Evolutionary conservation across 2,113 vertebrate genomes (phyloP).

Genomic region (Micronycteris hirsuta): DNA sequence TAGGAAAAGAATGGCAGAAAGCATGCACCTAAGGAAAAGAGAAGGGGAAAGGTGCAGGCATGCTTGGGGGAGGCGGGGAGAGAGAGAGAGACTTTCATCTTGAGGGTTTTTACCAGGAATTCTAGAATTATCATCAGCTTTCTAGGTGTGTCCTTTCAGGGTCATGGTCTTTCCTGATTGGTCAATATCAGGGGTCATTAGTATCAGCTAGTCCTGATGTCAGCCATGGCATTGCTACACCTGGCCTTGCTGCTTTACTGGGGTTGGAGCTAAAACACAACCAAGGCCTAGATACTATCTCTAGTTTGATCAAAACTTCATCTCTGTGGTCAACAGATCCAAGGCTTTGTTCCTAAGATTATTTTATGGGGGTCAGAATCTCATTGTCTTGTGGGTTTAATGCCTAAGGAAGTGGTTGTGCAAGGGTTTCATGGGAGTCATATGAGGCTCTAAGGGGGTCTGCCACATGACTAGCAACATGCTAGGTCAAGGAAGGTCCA

Average conservation of each 20-base stretch:
- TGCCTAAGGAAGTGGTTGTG: not conserved
- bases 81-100: not conserved
- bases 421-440: not conserved
- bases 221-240: not conserved
- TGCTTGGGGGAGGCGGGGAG: not conserved
- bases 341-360: not conserved
- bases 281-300: no score
- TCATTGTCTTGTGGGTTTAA: not conserved
- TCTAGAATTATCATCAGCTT: not conserved
- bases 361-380: not conserved
- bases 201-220: not conserved
- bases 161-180: no score
- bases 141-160: not conserved
- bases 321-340: not conserved
- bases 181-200: not conserved
- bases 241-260: not conserved
- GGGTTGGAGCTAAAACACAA: no score
- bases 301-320: not conserved
- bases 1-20: no score
- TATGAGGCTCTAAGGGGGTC: not conserved
- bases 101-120: not conserved
- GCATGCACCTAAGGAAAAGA: not conserved
- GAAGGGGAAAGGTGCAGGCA: not conserved
- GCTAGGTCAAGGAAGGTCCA: not conserved
- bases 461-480: not conserved